These are phyloP conservation scores for Phoenicopterus ruber DNA, from an alignment of 2,113 vertebrate genomes.

Conservation along the genomic window DNA sequence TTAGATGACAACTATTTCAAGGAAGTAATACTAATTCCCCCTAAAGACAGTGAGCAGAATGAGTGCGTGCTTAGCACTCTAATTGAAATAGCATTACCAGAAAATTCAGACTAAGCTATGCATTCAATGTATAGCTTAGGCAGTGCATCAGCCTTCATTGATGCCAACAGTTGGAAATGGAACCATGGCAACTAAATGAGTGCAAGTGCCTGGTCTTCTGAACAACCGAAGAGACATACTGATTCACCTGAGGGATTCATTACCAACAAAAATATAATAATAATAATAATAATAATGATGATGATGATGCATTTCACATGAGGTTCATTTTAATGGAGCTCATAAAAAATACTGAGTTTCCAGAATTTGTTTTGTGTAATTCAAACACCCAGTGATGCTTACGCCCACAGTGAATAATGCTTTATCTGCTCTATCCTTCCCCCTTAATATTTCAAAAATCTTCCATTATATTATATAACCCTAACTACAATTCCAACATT, in stretches of 20 bases:
- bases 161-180: background rate
- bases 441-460: background rate
- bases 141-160: background rate
- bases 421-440: background rate
- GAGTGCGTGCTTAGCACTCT: background rate
- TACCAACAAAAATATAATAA: background rate
- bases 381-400: background rate
- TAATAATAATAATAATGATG: background rate
- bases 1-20: background rate
- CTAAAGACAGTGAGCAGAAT: background rate
- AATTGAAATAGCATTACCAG: background rate
- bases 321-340: background rate
- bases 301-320: background rate
- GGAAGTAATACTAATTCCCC: background rate
- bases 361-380: background rate
- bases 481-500: background rate
- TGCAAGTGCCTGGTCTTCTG: background rate
- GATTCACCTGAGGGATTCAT: background rate
- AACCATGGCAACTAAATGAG: background rate
- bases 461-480: background rate
- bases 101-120: background rate
- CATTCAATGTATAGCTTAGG: background rate
- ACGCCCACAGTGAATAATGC: background rate
- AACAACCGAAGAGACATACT: background rate
- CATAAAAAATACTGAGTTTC: background rate